These are phyloP conservation scores for Phaetusa simplex DNA, from an alignment of 2,113 vertebrate species.

Conservation along the genomic window DNA sequence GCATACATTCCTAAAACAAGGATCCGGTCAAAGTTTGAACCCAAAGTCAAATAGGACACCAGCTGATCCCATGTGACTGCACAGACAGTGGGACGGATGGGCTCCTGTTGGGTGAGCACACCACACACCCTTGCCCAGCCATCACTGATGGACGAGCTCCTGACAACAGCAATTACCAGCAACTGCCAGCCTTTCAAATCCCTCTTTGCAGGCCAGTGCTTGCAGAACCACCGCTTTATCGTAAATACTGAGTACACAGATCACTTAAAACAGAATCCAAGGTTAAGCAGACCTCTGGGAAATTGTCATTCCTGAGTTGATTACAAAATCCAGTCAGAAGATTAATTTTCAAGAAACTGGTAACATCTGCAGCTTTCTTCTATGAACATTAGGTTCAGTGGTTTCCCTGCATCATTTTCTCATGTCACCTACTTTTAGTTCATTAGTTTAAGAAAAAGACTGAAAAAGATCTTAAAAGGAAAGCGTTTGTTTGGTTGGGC, in stretches of 20 bases:
- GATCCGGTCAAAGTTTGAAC: not conserved
- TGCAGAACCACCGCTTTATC: not conserved
- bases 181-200: not conserved
- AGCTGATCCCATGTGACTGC: not conserved
- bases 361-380: not conserved
- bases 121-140: not conserved
- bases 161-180: not conserved
- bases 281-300: not conserved
- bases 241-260: not conserved
- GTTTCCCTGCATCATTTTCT: not conserved
- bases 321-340: slow-evolving; percentile 10
- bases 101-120: not conserved
- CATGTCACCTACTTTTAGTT: not conserved
- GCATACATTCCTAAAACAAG: not conserved
- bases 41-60: not conserved
- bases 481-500: not conserved
- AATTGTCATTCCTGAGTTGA: not conserved
- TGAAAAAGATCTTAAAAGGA: not conserved
- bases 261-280: not conserved
- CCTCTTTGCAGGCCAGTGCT: not conserved
- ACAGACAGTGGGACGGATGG: not conserved
- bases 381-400: not conserved
- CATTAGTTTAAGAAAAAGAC: not conserved
- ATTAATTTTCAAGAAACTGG: not conserved
- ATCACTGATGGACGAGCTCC: fast-evolving